Conservation (phyloP, 2,797 vertebrate species). For the Chloroceryle inda region DNA sequence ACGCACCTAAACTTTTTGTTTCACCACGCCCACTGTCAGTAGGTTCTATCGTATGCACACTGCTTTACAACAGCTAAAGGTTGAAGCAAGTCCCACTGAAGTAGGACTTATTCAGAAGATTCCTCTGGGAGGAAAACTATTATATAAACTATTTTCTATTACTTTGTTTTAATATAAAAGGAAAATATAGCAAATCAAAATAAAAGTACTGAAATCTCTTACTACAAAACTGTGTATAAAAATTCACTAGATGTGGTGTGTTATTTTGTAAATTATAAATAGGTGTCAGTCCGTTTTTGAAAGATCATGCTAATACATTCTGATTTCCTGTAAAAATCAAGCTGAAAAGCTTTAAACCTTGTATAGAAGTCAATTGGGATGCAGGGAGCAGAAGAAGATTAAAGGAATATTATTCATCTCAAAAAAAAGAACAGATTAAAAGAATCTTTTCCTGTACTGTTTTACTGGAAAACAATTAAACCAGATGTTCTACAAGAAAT, state of each 20-base stretch:
- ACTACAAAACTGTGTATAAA: background rate
- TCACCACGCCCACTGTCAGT: background rate
- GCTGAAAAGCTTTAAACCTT: background rate
- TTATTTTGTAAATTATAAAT: background rate
- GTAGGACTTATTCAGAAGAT: background rate
- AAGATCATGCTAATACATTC: background rate
- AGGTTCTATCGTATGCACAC: background rate
- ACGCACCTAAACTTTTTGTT: background rate
- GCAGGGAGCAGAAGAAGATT: background rate
- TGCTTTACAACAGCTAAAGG: background rate
- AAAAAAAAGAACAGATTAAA: constrained; percentile 11
- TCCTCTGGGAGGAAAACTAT: background rate
- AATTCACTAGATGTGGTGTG: background rate
- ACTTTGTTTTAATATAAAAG: background rate
- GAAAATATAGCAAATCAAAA: background rate
- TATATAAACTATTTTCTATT: background rate
- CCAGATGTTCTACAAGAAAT: background rate
- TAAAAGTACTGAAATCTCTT: background rate
- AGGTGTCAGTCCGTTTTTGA: background rate
- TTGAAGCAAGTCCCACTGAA: background rate
- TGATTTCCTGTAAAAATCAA: background rate
- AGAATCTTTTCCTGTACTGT: background rate
- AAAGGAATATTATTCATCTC: background rate
- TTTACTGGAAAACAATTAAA: background rate
- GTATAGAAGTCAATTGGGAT: background rate